Evolutionary conservation across 2,888 invertebrate genomes (phyloP).

Genomic region (Masnerella sp.): DNA sequence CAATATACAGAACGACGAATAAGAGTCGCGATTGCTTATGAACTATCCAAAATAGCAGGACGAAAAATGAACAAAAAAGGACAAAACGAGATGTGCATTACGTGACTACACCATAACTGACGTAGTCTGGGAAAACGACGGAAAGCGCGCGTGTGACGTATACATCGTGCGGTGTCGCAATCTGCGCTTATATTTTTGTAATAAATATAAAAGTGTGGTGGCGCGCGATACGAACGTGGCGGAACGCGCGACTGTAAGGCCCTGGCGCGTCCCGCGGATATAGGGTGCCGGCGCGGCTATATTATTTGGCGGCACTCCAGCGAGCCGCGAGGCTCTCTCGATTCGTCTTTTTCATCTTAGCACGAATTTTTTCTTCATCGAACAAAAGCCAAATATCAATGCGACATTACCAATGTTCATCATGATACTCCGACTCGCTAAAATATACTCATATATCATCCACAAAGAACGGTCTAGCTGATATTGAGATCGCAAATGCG

Average conservation of each 20-base stretch:
- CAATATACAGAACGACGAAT: too few species aligned
- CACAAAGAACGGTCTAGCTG: constrained; percentile 20
- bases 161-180: constrained; percentile 65
- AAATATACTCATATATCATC: constrained; percentile 27
- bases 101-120: constrained; percentile 31
- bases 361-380: constrained; percentile 66
- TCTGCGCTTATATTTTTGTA: constrained; percentile 71
- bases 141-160: constrained; percentile 67
- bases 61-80: neutral
- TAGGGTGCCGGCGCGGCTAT: constrained; percentile 70
- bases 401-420: constrained; percentile 48
- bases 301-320: constrained; percentile 77
- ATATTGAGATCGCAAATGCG: constrained; percentile 29
- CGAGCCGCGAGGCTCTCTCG: constrained; percentile 75
- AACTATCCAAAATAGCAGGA: too few species aligned
- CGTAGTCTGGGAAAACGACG: constrained; percentile 64
- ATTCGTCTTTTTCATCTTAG: constrained; percentile 76
- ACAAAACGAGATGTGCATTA: constrained; percentile 66
- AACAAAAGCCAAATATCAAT: constrained; percentile 66
- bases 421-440: constrained; percentile 16
- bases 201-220: constrained; percentile 75
- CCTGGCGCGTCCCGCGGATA: constrained; percentile 26
- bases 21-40: too few species aligned
- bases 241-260: too few species aligned
- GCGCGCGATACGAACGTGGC: constrained; percentile 8